Evolutionary conservation across 2,888 invertebrate species (phyloP), one percentile per base, ranked within the genome.

Genomic region (Stegana nigrithorax): DNA sequence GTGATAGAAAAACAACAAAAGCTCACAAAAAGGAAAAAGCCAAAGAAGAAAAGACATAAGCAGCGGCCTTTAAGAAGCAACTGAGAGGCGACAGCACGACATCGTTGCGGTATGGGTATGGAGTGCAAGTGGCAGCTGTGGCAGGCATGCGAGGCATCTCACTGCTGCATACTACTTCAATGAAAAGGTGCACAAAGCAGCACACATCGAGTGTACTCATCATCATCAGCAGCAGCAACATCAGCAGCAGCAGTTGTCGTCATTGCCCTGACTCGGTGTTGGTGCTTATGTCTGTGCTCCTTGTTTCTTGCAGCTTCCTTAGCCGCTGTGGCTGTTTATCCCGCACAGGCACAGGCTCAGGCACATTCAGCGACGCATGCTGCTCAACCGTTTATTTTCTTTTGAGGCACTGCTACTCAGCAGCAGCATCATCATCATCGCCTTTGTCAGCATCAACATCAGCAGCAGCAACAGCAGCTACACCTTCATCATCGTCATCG

Each of bases 1-100:
- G 81, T 81, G 80, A 78, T 80, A 78, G 72, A 75, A 78, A 80
- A 74, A 73, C 68, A 73, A 70, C 65, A 72, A 65, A 67, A 55
- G 47, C 39, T 59, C 32, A 17, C 29, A 19, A 45, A 47, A 42
- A 50, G 25, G 26, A 45, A 51, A 47, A 42, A 36, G 45, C 45
- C 55, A 61, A 2, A 17, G 14, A 10, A 39, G 14, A 26, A 55
- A 32, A 17, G 36, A 4, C 7, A 32, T 3, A 23, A 19, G 21
- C n/a, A 32, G 23, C 17, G 36, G 70, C 66, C 73, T 68, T 75
- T 71, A 73, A 75, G 68, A 59, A 63, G 60, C 32, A 59, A 63
- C 29, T 64, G 62, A 55, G 59, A 39, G 5, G 45, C 63, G n/a
- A n/a, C n/a, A n/a, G n/a, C n/a, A n/a, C n/a, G n/a, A n/a, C n/a